Percentiles rank a stretch among this genome's conserved stretches.
Conservation (phyloP, 1,140 invertebrate species). For the Calycopis cecrops region DNA sequence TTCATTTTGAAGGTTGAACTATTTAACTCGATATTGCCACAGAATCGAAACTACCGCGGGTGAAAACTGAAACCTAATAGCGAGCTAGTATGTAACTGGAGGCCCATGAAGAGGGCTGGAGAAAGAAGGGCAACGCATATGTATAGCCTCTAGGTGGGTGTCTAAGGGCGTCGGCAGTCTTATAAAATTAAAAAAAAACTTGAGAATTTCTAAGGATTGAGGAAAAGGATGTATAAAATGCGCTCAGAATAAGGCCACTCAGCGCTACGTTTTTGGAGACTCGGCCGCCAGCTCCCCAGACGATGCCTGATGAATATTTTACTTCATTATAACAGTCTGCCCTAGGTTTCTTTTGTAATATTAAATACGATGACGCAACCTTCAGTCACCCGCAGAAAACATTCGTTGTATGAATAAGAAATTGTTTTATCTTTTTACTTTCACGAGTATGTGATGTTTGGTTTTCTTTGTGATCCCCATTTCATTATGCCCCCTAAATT, state of each 20-base stretch:
- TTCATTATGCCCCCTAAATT: not conserved
- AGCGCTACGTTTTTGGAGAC: slow-evolving; percentile 28
- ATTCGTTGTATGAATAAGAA: slow-evolving; percentile 19
- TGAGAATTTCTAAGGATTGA: too few species aligned
- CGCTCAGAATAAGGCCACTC: slow-evolving; percentile 16
- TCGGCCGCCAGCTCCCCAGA: slow-evolving; percentile 34
- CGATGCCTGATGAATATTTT: slow-evolving; percentile 55
- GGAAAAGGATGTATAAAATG: not conserved
- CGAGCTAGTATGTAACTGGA: too few species aligned
- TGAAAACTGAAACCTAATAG: too few species aligned
- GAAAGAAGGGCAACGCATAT: too few species aligned
- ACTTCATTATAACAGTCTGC: slow-evolving; percentile 52
- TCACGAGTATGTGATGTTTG: slow-evolving; percentile 8
- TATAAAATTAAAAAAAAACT: too few species aligned
- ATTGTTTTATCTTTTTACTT: slow-evolving; percentile 17
- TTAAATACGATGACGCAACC: slow-evolving; percentile 35
- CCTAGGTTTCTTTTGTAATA: slow-evolving; percentile 40
- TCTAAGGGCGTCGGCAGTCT: too few species aligned
- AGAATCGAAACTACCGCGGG: too few species aligned
- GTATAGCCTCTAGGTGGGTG: too few species aligned
- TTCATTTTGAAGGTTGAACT: too few species aligned
- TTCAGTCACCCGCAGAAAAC: slow-evolving; percentile 15
- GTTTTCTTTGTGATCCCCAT: slow-evolving; percentile 6
- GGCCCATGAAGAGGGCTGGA: too few species aligned
- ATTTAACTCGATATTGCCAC: too few species aligned